Evolutionary conservation across 2,113 vertebrate species (phyloP), one percentile per base, ranked within the genome.

Genomic region (Terrapene triunguis): DNA sequence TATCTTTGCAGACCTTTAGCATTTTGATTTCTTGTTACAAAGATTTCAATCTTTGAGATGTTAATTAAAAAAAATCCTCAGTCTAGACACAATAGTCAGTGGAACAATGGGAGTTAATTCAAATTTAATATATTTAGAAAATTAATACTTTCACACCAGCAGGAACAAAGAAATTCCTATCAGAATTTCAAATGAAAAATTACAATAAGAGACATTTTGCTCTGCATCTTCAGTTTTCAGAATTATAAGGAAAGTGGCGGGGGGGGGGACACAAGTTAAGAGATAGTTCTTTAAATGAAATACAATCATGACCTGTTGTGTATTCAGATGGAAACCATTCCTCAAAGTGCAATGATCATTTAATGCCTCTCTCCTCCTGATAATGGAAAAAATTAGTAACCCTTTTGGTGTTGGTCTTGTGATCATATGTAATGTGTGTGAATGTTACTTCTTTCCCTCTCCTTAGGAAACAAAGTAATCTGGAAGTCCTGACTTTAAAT

Each of bases 251-350:
- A 92, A 88, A 88, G 74, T 0, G 44, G 44, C 8, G 29, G 88
- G 87, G 48, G 21, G 44, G 21, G 7, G 14, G 72, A 87, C 87
- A 82, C 6, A 42, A 27, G 12, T 82, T 32, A 4, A 44, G 24
- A 76, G 1, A 0, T 1, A 21, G 8, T 32, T 74, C 85, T 81
- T 84, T 44, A 82, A 89, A 90, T 44, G 6, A 88, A 93, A 89
- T 27, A 25, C 72, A 83, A 74, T 13, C 89, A 85, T 92, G 38
- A 2, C 44, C 32, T 50, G 54, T 25, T 25, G 10, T 12, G 42
- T 89, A 94, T 53, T 65, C 65, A 89, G 79, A 54, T 65, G 29
- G 76, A 94, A 93, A 85, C 5, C 3, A 82, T 90, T 92, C 8
- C 51, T 96, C 79, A 50, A 1, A 3, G 5, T 57, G 51, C 82